Conservation (phyloP, 2,888 invertebrate genomes). For the Synanthedon formicaeformis region DNA sequence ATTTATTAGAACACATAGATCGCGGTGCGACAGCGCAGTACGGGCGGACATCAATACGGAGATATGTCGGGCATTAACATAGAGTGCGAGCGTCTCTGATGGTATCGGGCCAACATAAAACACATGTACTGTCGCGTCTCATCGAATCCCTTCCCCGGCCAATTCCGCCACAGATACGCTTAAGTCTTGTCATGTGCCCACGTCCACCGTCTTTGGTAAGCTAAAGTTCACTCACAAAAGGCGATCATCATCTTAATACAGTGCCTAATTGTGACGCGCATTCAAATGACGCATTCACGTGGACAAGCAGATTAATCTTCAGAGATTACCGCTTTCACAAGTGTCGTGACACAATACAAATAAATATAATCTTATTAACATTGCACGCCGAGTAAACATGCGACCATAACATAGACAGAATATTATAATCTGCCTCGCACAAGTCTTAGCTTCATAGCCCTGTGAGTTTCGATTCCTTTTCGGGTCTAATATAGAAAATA, state of each 20-base stretch:
- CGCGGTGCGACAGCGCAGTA: background rate
- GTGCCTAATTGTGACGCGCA: conserved; percentile 1
- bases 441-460: too few relatives aligned
- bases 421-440: too few relatives aligned
- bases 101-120: background rate
- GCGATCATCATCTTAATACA: too few relatives aligned
- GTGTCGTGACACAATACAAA: conserved; percentile 13
- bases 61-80: background rate
- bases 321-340: conserved; percentile 23
- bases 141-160: too few relatives aligned
- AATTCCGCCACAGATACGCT: background rate
- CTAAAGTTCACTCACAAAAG: too few relatives aligned
- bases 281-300: background rate
- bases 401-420: background rate
- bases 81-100: background rate
- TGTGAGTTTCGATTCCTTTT: too few relatives aligned
- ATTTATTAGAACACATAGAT: background rate
- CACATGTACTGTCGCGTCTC: background rate
- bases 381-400: background rate
- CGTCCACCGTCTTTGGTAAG: conserved; percentile 11
- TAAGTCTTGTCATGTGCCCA: conserved; percentile 16
- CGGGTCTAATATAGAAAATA: too few relatives aligned
- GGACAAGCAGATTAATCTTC: conserved; percentile 15
- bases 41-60: background rate
- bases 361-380: conserved; percentile 1